phyloP scores from a whole-genome alignment of 2,797 vertebrate species.

The Cephalopachus bancanus region DNA sequence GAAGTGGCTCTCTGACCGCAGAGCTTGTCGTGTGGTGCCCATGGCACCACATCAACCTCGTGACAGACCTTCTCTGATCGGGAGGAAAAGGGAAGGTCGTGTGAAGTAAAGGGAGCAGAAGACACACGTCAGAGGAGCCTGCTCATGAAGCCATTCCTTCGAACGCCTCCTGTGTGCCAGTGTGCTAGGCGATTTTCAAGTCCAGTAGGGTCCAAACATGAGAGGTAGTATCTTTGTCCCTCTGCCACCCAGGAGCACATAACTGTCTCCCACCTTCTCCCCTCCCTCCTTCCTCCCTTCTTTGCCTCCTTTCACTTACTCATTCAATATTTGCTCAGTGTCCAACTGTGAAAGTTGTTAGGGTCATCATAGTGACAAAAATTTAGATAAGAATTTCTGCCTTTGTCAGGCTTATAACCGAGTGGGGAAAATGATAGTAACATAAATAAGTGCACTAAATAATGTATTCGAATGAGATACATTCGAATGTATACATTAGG shows the following conservation, averaged over 20 bases:
- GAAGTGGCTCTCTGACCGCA: background rate
- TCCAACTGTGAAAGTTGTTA: background rate
- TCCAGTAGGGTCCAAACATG: background rate
- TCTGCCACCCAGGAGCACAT: too few relatives aligned
- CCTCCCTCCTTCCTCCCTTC: background rate
- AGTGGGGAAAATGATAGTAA: background rate
- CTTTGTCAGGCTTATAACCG: background rate
- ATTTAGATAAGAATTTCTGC: background rate
- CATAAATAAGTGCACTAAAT: background rate
- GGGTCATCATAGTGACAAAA: background rate
- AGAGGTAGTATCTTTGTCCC: background rate
- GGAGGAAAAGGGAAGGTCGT: background rate
- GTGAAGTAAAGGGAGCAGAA: background rate
- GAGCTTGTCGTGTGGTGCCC: background rate
- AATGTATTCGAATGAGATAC: background rate
- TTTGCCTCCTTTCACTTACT: background rate
- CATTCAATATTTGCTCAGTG: background rate
- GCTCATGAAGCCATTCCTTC: background rate
- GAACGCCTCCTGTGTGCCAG: background rate
- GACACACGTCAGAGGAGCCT: background rate
- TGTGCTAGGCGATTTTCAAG: background rate
- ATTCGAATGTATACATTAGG: background rate
- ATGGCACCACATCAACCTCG: background rate
- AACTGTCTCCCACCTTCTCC: background rate
- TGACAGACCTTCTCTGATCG: background rate